Percentiles rank a stretch among this genome's conserved stretches.
Evolutionary conservation across 2,113 vertebrate species (phyloP).

Genomic region (Cygnus atratus): DNA sequence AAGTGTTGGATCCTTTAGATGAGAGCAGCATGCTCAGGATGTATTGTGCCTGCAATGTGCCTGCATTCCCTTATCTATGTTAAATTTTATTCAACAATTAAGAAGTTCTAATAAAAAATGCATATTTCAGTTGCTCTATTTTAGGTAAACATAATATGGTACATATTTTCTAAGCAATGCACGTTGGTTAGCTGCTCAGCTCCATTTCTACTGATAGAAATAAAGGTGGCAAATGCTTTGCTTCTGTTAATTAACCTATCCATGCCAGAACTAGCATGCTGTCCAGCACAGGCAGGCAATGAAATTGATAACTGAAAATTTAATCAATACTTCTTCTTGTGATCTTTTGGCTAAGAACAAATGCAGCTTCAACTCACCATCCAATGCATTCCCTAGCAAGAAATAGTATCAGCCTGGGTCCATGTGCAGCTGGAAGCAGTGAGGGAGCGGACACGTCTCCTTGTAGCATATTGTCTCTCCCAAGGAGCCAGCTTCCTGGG

Average conservation of each 20-base stretch:
- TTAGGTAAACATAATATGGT: slow-evolving; percentile 31
- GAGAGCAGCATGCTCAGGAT: not conserved
- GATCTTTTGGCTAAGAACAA: slow-evolving; percentile 7
- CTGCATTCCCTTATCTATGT: not conserved
- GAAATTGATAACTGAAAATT: not conserved
- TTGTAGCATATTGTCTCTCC: not conserved
- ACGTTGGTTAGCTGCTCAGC: not conserved
- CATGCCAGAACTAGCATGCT: not conserved
- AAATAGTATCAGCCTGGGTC: not conserved
- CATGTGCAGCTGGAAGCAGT: not conserved
- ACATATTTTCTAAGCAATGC: not conserved
- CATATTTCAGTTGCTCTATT: slow-evolving; percentile 29
- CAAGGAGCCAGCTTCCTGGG: not conserved
- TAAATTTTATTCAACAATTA: not conserved
- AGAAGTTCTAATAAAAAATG: slow-evolving; percentile 41
- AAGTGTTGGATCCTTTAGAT: not conserved
- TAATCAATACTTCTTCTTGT: not conserved
- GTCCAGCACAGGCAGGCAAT: not conserved
- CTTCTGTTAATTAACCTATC: slow-evolving; percentile 1
- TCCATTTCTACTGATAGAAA: slow-evolving; percentile 16
- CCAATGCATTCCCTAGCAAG: not conserved
- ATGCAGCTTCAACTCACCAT: not conserved
- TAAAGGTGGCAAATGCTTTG: not conserved
- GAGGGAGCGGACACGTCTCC: not conserved
- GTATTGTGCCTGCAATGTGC: not conserved